Percentiles rank a stretch among this genome's conserved stretches.
These are phyloP conservation scores for Myzus persicae DNA, from an alignment of 1,140 invertebrate genomes.

Conservation along the genomic window DNA sequence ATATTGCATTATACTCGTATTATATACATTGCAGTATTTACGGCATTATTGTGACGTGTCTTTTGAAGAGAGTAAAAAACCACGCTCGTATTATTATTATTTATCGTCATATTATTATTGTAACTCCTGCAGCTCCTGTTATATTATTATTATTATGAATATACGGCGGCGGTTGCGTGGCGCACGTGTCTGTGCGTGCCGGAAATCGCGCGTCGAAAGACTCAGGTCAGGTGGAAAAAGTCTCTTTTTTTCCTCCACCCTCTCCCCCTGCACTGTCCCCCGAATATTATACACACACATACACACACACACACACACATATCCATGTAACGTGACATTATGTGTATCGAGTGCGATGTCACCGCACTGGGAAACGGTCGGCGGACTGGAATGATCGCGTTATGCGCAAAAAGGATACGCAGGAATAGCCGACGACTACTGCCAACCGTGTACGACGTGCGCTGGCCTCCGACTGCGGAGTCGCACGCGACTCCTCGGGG, in stretches of 20 bases:
- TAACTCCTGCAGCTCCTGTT: neutral
- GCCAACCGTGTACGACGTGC: neutral
- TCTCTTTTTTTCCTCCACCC: neutral
- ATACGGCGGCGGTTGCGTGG: neutral
- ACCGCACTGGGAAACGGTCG: neutral
- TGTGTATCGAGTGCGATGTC: neutral
- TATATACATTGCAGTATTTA: neutral
- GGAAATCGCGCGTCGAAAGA: neutral
- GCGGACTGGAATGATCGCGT: constrained; percentile 45
- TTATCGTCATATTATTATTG: constrained; percentile 4
- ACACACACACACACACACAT: neutral
- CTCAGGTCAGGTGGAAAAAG: constrained; percentile 49
- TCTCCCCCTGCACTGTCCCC: neutral
- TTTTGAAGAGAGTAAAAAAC: constrained; percentile 19
- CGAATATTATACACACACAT: neutral
- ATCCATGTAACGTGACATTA: neutral
- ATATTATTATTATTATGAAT: neutral
- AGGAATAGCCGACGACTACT: neutral
- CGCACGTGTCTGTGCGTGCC: neutral
- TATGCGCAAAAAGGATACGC: neutral
- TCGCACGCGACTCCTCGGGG: constrained; percentile 15
- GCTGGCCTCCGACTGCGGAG: neutral
- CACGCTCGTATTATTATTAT: neutral
- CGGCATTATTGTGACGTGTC: neutral
- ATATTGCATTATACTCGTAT: neutral